phyloP scores from a whole-genome alignment of 2,888 invertebrate species.

The Abrostola triplasia region DNA sequence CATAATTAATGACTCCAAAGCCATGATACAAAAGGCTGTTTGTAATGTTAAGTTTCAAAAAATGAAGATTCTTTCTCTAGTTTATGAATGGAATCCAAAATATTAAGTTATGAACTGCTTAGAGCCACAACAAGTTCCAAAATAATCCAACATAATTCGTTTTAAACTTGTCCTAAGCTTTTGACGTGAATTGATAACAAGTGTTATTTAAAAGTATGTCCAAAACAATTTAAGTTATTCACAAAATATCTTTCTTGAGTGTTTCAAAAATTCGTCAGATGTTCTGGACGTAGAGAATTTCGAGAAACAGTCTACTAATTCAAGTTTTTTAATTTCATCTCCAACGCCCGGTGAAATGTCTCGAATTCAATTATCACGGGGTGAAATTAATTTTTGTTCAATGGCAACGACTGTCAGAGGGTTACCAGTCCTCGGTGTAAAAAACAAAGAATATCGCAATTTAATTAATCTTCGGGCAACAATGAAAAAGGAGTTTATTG shows the following conservation, averaged over 20 bases:
- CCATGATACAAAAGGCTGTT: too few relatives aligned
- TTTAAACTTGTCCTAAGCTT: constrained; percentile 21
- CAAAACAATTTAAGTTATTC: constrained; percentile 31
- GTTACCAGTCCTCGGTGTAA: constrained; percentile 1
- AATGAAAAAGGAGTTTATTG: constrained; percentile 12
- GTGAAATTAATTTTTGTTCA: constrained; percentile 33
- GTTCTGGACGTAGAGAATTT: constrained; percentile 60
- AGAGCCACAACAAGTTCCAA: not conserved
- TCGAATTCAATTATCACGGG: constrained; percentile 67
- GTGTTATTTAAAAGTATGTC: constrained; percentile 21
- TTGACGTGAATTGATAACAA: constrained; percentile 22
- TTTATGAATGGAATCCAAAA: too few relatives aligned
- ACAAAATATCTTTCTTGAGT: constrained; percentile 34
- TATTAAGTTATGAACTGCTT: not conserved
- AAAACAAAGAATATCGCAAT: constrained; percentile 20
- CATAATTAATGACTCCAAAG: too few relatives aligned
- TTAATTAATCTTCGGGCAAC: constrained; percentile 34
- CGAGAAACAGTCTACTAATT: constrained; percentile 38
- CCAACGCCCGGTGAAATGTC: constrained; percentile 47
- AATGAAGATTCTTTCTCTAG: too few relatives aligned
- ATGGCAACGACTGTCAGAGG: constrained; percentile 19
- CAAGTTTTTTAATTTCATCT: constrained; percentile 70
- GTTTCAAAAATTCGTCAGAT: constrained; percentile 59
- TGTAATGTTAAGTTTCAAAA: too few relatives aligned
- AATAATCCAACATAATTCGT: not conserved